phyloP scores from a whole-genome alignment of 2,113 vertebrate genomes.

The Phainopepla nitens region DNA sequence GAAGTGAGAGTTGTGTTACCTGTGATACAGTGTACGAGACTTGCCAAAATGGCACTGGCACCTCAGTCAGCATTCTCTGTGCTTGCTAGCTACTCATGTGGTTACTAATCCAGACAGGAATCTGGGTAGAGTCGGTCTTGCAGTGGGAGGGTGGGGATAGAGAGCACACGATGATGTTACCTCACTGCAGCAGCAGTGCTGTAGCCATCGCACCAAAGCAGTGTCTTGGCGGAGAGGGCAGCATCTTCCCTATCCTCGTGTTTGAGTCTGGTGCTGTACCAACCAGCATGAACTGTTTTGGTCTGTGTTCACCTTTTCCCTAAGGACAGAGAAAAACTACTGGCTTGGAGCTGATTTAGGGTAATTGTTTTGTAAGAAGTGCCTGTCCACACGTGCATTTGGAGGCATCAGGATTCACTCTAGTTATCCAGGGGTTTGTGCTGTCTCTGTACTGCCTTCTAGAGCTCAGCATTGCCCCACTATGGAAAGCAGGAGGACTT shows the following conservation, averaged over 20 bases:
- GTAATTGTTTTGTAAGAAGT: neutral
- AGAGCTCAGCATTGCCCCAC: neutral
- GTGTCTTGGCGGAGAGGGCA: neutral
- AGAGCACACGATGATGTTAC: fast-evolving
- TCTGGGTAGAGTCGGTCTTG: neutral
- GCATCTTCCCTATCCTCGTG: neutral
- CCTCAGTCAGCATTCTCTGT: neutral
- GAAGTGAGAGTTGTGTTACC: neutral
- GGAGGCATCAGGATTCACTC: neutral
- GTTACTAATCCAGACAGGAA: neutral
- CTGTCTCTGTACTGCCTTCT: neutral
- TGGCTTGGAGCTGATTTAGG: neutral
- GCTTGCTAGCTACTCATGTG: neutral
- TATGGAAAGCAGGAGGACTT: neutral
- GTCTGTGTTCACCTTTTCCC: neutral
- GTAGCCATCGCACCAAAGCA: neutral
- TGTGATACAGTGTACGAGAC: neutral
- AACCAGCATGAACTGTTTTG: neutral
- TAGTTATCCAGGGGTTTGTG: neutral
- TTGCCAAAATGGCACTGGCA: neutral
- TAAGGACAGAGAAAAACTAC: neutral
- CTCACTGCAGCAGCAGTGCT: neutral
- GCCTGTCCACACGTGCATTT: neutral
- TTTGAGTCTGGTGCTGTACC: neutral
- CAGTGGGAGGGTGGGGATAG: neutral